Percentiles rank a stretch among this genome's conserved stretches.
Evolutionary conservation across 1,140 invertebrate genomes (phyloP).

Genomic region (Phymastichus coffea): DNA sequence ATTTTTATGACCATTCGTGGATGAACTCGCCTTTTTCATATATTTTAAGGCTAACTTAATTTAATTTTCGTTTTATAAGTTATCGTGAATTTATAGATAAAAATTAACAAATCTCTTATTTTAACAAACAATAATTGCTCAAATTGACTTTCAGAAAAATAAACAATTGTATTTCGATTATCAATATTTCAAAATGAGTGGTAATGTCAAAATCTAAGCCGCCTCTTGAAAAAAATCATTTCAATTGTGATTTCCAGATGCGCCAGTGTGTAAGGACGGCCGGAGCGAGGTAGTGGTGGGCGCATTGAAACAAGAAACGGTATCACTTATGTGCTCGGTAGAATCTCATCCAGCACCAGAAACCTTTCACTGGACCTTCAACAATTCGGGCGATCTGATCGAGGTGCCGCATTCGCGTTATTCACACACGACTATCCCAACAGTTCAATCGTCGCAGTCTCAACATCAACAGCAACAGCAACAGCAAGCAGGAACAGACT

Average conservation of each 20-base stretch:
- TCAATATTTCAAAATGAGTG: too few relatives aligned
- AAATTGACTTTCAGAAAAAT: too few relatives aligned
- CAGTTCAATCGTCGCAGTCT: conserved; percentile 41
- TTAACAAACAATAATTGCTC: too few relatives aligned
- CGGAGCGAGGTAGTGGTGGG: conserved; percentile 74
- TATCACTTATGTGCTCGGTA: conserved; percentile 78
- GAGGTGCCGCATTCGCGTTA: conserved; percentile 69
- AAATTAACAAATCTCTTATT: too few relatives aligned
- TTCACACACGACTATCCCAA: conserved; percentile 57
- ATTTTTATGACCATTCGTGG: too few relatives aligned
- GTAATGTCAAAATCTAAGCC: too few relatives aligned
- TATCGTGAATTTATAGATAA: too few relatives aligned
- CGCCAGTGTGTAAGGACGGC: conserved; percentile 76
- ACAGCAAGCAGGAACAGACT: conserved; percentile 30
- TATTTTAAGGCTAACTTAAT: too few relatives aligned
- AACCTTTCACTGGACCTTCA: conserved; percentile 86
- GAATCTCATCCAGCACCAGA: conserved; percentile 80
- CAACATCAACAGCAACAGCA: conserved; percentile 20
- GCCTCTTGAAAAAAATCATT: background rate
- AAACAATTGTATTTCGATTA: too few relatives aligned
- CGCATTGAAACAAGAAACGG: conserved; percentile 81
- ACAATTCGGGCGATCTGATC: conserved; percentile 80
- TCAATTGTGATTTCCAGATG: conserved; percentile 60
- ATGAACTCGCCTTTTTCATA: too few relatives aligned
- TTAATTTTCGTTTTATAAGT: too few relatives aligned